Evolutionary conservation across 2,113 vertebrate species (phyloP).

Genomic region (Uria aalge): DNA sequence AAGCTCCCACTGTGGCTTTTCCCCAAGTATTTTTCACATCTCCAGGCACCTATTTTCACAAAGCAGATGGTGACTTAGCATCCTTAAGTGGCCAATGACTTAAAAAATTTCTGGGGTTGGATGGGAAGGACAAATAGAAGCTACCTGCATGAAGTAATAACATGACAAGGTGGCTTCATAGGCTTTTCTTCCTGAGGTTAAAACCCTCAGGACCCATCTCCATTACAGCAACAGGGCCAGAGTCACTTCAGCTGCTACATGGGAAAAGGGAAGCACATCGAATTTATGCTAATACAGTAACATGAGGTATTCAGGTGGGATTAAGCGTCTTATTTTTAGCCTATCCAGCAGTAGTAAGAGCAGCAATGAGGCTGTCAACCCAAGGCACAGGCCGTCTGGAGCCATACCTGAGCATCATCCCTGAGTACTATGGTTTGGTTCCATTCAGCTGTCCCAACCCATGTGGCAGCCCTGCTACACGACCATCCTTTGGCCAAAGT

Average conservation of each 20-base stretch:
- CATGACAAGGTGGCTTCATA: background rate
- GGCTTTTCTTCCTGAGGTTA: background rate
- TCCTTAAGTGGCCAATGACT: background rate
- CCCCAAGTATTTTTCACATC: background rate
- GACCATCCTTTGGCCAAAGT: background rate
- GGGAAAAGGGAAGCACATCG: background rate
- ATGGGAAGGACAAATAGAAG: background rate
- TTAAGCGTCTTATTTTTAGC: background rate
- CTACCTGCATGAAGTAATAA: background rate
- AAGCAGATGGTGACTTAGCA: accelerated
- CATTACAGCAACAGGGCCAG: background rate
- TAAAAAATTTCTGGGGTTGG: background rate
- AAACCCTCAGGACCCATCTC: background rate
- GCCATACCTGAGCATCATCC: background rate
- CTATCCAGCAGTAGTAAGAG: background rate
- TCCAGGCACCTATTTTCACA: background rate
- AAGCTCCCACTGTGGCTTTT: background rate
- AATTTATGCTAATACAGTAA: background rate
- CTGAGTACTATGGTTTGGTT: background rate
- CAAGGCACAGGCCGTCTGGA: background rate
- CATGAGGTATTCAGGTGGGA: background rate
- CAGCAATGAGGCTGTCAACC: background rate
- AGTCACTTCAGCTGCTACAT: background rate
- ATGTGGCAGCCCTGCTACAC: accelerated
- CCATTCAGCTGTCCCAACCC: background rate